Percentiles rank a stretch among this genome's conserved stretches.
Conservation (phyloP, 1,140 invertebrate species). For the Drosophila ananassae region DNA sequence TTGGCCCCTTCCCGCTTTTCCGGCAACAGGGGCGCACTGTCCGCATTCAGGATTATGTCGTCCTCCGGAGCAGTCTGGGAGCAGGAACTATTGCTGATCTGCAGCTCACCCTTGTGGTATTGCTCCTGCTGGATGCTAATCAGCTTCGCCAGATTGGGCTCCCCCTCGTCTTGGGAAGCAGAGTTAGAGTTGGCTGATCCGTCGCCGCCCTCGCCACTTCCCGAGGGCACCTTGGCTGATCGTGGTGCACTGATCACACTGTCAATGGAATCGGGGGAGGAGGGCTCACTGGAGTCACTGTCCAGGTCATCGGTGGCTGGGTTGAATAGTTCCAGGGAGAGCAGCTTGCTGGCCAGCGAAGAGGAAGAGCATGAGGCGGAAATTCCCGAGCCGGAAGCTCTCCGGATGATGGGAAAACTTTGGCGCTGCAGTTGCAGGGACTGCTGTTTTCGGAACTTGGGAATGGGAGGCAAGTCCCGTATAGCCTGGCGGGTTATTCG, state of each 20-base stretch:
- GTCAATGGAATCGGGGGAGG: constrained; percentile 93
- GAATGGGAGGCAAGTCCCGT: constrained; percentile 86
- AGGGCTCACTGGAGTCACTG: constrained; percentile 93
- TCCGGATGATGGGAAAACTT: constrained; percentile 87
- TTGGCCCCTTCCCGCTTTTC: constrained; percentile 47
- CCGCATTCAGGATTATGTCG: constrained; percentile 77
- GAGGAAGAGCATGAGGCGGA: constrained; percentile 73
- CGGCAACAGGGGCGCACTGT: constrained; percentile 61
- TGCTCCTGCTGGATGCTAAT: constrained; percentile 54
- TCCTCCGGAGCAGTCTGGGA: constrained; percentile 46
- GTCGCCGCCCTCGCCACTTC: constrained; percentile 39
- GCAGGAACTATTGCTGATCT: constrained; percentile 59
- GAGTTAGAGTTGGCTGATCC: constrained; percentile 41
- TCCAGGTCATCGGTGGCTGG: constrained; percentile 95
- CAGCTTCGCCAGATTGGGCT: constrained; percentile 46
- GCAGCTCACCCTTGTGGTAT: constrained; percentile 64
- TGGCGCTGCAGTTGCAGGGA: constrained; percentile 81
- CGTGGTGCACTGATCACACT: constrained; percentile 90
- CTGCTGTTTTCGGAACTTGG: constrained; percentile 86
- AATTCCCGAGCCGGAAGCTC: constrained; percentile 80
- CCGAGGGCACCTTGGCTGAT: constrained; percentile 47
- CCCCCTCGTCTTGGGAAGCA: constrained; percentile 24
- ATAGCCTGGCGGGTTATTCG: constrained; percentile 86
- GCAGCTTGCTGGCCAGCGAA: constrained; percentile 85
- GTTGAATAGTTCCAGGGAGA: constrained; percentile 94